Evolutionary conservation across 1,140 invertebrate species (phyloP).

Genomic region (Drosophila ironensis): DNA sequence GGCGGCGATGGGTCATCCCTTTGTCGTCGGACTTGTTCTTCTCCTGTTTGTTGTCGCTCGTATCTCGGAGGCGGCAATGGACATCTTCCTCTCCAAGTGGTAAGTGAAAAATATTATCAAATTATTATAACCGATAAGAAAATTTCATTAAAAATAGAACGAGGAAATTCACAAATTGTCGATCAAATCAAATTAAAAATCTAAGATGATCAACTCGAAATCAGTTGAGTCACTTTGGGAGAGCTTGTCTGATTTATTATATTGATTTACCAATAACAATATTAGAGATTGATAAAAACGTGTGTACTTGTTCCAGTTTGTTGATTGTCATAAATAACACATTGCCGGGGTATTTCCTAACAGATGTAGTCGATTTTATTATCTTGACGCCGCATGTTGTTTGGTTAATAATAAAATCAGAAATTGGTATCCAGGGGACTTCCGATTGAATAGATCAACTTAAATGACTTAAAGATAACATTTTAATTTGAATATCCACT

Average conservation of each 20-base stretch:
- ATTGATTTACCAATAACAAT: conserved; percentile 1
- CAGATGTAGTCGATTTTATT: conserved; percentile 10
- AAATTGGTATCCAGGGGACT: background rate
- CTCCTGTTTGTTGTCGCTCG: conserved; percentile 87
- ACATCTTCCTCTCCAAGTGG: conserved; percentile 91
- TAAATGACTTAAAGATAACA: too few species aligned
- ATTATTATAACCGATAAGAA: too few species aligned
- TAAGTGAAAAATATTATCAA: conserved; percentile 6
- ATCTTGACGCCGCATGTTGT: conserved; percentile 20
- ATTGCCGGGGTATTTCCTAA: conserved; percentile 12
- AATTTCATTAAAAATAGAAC: background rate
- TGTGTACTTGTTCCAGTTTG: conserved; percentile 28
- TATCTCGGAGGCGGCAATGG: conserved; percentile 86
- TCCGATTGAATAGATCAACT: too few species aligned
- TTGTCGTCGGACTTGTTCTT: conserved; percentile 84
- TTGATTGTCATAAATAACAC: conserved; percentile 35
- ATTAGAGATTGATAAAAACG: conserved; percentile 16
- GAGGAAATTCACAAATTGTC: background rate
- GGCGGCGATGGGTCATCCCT: conserved; percentile 85
- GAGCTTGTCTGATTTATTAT: conserved; percentile 1
- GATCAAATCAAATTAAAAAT: background rate
- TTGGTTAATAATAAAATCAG: conserved; percentile 13
- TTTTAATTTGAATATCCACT: background rate
- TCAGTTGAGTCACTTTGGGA: background rate
- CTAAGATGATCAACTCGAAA: background rate